Base-by-base conservation (phyloP, 2,113 vertebrate species). In the Carollia perspicillata region DNA sequence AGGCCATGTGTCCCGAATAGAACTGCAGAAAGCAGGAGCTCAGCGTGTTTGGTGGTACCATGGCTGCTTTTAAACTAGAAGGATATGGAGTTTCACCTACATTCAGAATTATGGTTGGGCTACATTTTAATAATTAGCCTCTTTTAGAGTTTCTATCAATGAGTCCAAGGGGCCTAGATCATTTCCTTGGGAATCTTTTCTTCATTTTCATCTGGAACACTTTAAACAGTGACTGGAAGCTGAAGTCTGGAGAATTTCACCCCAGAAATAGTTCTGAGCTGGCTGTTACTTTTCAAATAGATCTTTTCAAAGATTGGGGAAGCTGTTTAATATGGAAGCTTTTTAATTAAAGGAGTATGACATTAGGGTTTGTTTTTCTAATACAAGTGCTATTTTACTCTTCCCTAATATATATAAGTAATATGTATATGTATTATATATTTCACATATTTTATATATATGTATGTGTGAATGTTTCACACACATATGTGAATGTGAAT, bases 181-280 rank as follows among this genome's bases (percentile, higher is more conserved):
- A 94, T 89, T 77, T 35, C 26, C 8, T 85, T 58, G 40, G 47
- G 40, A 13, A 47, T 72, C 2, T 95, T 49, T 74, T 60, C 49
- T 74, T 47, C 17, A 51, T 88, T 63, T 79, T 80, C 44, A 77
- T 71, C 53, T 80, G 51, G 77, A 49, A 93, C 74, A 79, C 8
- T 68, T 81, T 63, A 44, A 81, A 53, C 44, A 80, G 58, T 78
- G 20, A 42, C 7, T 93, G 22, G 26, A 93, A 60, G 11, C 5
- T 68, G 60, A 87, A 94, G 51, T 84, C 80, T 79, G 74, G 26
- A 40, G 44, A 93, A 80, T 93, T 88, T 93, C 40, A 88, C 8
- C 20, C 30, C 40, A 8, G 22, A 91, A 72, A 74, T 30, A 26
- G 23, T 78, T 77, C 84, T 91, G 72, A 96, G 33, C 20, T 68